Evolutionary conservation across 2,797 vertebrate species (phyloP).

Genomic region (Centroberyx gerrardi): DNA sequence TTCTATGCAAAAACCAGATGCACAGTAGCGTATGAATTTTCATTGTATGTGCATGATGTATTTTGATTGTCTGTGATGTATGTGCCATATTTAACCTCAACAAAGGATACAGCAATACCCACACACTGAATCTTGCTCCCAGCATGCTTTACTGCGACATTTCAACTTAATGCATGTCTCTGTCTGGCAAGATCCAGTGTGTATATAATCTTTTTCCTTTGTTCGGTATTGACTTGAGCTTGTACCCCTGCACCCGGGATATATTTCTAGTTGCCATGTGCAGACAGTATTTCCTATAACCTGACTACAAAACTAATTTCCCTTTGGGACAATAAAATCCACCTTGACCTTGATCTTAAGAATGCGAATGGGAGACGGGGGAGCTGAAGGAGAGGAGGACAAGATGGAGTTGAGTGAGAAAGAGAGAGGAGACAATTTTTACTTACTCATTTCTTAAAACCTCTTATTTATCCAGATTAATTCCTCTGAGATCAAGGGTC

Average conservation of each 20-base stretch:
- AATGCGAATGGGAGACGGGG: slow-evolving; percentile 20
- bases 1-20: too few relatives aligned
- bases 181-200: slow-evolving; percentile 27
- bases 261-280: slow-evolving; percentile 50
- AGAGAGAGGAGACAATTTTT: slow-evolving; percentile 16
- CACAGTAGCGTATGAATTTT: too few relatives aligned
- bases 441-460: neutral
- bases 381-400: slow-evolving; percentile 23
- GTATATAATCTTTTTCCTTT: slow-evolving; percentile 39
- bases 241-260: slow-evolving; percentile 20
- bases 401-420: slow-evolving; percentile 14
- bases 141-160: slow-evolving; percentile 19
- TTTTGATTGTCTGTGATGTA: too few relatives aligned
- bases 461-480: neutral
- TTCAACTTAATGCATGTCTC: slow-evolving; percentile 15
- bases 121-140: neutral
- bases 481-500: slow-evolving; percentile 22
- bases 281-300: slow-evolving; percentile 45
- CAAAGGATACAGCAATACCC: neutral
- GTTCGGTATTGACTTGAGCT: slow-evolving; percentile 49
- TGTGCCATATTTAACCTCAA: neutral
- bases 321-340: slow-evolving; percentile 66
- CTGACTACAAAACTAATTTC: slow-evolving; percentile 58
- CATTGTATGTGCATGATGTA: too few relatives aligned
- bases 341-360: slow-evolving; percentile 60